A percentile compares a stretch with the other conserved stretches of the same genome.
phyloP scores from a whole-genome alignment of 1,140 invertebrate species.

The Drosophila subobscura region DNA sequence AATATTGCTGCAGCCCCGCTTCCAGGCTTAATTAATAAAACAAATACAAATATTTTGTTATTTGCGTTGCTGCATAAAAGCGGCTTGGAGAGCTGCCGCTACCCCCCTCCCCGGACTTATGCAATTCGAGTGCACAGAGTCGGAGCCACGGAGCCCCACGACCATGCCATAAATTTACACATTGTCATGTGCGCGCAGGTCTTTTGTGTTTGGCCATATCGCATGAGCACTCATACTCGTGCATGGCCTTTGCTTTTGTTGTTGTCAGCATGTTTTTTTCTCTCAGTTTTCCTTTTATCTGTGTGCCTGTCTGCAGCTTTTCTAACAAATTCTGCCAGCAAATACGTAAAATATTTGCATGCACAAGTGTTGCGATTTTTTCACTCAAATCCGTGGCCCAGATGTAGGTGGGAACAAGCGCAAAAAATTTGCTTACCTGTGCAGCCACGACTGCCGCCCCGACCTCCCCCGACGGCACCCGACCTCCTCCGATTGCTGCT shows the following conservation, averaged over 20 bases:
- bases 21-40: slow-evolving; percentile 72
- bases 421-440: slow-evolving; percentile 12
- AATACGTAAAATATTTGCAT: slow-evolving; percentile 74
- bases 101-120: slow-evolving; percentile 50
- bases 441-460: no score
- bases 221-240: not conserved
- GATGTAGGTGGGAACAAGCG: slow-evolving; percentile 25
- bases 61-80: slow-evolving; percentile 67
- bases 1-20: slow-evolving; percentile 45
- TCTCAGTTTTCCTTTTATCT: slow-evolving; percentile 34
- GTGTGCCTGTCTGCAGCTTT: slow-evolving; percentile 45
- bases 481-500: not conserved
- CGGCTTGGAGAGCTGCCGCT: not conserved
- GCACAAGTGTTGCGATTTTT: slow-evolving; percentile 62
- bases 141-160: slow-evolving; percentile 1
- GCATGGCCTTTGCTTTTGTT: slow-evolving; percentile 30
- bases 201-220: slow-evolving; percentile 40
- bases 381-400: slow-evolving; percentile 25
- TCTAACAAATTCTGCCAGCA: slow-evolving; percentile 73
- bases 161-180: slow-evolving; percentile 73
- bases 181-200: slow-evolving; percentile 63
- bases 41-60: slow-evolving; percentile 78
- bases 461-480: no score
- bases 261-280: slow-evolving; percentile 37
- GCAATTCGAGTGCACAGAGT: slow-evolving; percentile 55